phyloP scores from a whole-genome alignment of 2,888 invertebrate species.

The Kryphioiulus occultus region DNA sequence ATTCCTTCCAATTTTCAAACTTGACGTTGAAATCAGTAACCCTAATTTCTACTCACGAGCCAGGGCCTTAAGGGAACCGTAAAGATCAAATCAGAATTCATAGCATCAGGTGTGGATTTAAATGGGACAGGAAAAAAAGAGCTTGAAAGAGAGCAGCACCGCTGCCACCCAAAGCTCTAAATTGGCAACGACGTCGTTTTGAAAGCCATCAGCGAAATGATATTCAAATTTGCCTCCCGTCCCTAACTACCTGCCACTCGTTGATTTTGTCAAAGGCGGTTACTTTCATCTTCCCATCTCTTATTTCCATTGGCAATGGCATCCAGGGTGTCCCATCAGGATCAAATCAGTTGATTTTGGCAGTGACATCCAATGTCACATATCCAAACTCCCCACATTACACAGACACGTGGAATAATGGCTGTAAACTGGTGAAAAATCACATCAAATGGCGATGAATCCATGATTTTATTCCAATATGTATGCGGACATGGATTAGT shows the following conservation, averaged over 20 bases:
- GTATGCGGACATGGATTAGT: too few relatives aligned
- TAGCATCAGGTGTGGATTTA: slow-evolving; percentile 11
- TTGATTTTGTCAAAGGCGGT: neutral
- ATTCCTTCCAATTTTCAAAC: neutral
- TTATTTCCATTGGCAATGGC: neutral
- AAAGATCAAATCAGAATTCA: slow-evolving; percentile 19
- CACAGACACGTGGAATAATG: too few relatives aligned
- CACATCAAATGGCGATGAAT: too few relatives aligned
- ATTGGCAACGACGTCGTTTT: neutral
- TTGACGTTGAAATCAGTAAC: neutral
- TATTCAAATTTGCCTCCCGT: neutral
- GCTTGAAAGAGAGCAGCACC: neutral
- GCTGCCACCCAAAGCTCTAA: neutral
- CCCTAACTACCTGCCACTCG: neutral
- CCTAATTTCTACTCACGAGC: neutral
- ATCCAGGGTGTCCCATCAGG: too few relatives aligned
- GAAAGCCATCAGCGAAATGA: neutral
- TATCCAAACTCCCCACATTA: too few relatives aligned
- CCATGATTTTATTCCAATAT: too few relatives aligned
- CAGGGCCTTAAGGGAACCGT: neutral
- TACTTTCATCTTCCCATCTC: neutral
- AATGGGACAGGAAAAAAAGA: neutral
- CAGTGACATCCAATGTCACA: too few relatives aligned
- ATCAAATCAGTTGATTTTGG: too few relatives aligned
- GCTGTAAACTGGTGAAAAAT: too few relatives aligned